phyloP scores from a whole-genome alignment of 2,888 invertebrate species.

The Chrysina gloriosa region DNA sequence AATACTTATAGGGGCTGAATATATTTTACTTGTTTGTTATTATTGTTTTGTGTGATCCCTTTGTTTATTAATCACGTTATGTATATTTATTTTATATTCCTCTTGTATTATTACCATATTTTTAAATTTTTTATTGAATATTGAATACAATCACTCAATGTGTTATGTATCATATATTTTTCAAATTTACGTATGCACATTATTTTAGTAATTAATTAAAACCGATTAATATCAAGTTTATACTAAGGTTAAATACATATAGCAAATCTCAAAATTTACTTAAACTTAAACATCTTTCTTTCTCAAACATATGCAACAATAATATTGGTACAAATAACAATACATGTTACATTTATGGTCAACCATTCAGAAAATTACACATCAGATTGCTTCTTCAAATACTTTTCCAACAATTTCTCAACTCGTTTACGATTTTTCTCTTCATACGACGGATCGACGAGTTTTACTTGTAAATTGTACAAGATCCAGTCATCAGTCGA shows the following conservation, averaged over 20 bases:
- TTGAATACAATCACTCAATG: neutral
- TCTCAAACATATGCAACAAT: neutral
- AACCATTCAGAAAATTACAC: neutral
- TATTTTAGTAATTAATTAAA: too few relatives aligned
- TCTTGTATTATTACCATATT: neutral
- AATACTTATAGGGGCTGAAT: too few relatives aligned
- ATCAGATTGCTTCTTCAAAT: neutral
- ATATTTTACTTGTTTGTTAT: too few relatives aligned
- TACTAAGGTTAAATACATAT: neutral
- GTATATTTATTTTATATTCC: neutral
- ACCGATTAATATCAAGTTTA: too few relatives aligned
- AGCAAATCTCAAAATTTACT: neutral
- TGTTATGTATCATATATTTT: too few relatives aligned
- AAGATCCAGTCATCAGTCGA: neutral
- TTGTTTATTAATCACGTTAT: neutral
- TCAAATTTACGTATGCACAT: too few relatives aligned
- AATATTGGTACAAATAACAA: neutral
- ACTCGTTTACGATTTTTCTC: neutral
- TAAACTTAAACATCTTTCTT: neutral
- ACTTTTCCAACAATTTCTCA: neutral
- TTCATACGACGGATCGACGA: neutral
- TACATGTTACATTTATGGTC: neutral
- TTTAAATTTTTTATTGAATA: neutral
- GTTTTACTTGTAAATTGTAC: conserved; percentile 18
- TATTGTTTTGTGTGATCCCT: too few relatives aligned